Evolutionary conservation across 2,797 vertebrate species (phyloP).

Genomic region (Vipera latastei): DNA sequence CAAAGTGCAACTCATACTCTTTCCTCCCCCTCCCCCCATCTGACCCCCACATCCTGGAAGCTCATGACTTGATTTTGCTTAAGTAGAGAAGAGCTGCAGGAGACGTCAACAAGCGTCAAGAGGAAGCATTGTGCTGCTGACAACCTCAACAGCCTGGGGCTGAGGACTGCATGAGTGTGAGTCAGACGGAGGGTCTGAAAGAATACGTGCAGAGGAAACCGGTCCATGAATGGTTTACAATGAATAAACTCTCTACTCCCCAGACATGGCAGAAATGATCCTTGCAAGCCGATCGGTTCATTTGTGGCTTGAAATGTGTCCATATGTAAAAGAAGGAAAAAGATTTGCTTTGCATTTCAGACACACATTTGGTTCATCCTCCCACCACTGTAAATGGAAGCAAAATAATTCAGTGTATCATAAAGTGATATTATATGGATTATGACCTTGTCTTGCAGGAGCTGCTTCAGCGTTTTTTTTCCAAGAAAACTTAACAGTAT

Average conservation of each 20-base stretch:
- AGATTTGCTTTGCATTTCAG: not conserved
- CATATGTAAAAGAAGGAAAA: not conserved
- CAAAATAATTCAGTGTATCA: not conserved
- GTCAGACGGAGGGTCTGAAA: constrained; percentile 10
- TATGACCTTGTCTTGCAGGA: not conserved
- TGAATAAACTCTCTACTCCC: not conserved
- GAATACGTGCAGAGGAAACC: not conserved
- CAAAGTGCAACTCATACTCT: not conserved
- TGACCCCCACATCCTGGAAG: not conserved
- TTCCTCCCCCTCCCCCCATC: not conserved
- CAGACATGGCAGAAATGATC: not conserved
- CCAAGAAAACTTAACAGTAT: not conserved
- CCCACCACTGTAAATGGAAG: not conserved
- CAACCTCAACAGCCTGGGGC: not conserved
- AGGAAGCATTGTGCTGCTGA: not conserved
- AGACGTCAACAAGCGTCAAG: not conserved
- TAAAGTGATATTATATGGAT: not conserved
- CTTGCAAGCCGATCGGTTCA: not conserved
- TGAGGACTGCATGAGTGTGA: not conserved
- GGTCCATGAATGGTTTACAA: constrained; percentile 2
- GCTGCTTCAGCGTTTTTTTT: not conserved
- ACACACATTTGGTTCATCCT: not conserved
- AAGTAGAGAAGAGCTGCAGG: not conserved
- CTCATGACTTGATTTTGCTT: not conserved
- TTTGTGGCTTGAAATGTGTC: not conserved